Base-by-base conservation (phyloP, 2,113 vertebrate species). In the Cryptotis parvus region DNA sequence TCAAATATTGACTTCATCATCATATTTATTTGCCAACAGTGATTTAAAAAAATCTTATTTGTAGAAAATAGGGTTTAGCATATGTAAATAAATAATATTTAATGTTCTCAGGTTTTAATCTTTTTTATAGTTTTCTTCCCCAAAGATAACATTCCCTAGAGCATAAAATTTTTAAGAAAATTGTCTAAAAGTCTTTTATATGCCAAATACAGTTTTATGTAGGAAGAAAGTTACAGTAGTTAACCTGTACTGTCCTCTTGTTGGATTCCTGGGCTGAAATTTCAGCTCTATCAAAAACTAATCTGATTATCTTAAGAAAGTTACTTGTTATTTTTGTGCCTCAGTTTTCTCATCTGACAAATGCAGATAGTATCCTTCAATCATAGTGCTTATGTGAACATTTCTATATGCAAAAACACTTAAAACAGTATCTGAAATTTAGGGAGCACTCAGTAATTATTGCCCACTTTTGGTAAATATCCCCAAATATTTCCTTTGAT, bases 1-100 rank as follows among this genome's bases (percentile, higher is more conserved):
- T 91, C 61, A 76, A 31, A 1, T 65, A 82, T 18, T 88, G 49
- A 91, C 79, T 90, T 89, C 76, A 87, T 87, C 91, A 75, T 80
- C 45, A 39, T 79, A 76, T 91, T 94, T 93, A 77, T 87, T 87
- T 87, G 91, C 24, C 81, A 73, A 52, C 26, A 73, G 31, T 85
- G 70, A 87, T 84, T 93, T 92, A 85, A 11, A 95, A 82, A 41
- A 76, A 9, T 63, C 82, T 83, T 91, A 61, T 87, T 90, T 81
- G 65, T 69, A 77, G 8, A 77, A 83, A 77, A 80, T 63, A 87
- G 58, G 31, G 33, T 84, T 93, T 84, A 79, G 20, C 24, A 55
- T 63, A 35, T 90, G 33, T 79, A 89, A 94, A n/a, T 79, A 89
- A 94, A n/a, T 31, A 81, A 4, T 11, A 69, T n/a, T 88, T 84